phyloP scores from a whole-genome alignment of 2,888 invertebrate genomes.

The Drosophila meridiana region DNA sequence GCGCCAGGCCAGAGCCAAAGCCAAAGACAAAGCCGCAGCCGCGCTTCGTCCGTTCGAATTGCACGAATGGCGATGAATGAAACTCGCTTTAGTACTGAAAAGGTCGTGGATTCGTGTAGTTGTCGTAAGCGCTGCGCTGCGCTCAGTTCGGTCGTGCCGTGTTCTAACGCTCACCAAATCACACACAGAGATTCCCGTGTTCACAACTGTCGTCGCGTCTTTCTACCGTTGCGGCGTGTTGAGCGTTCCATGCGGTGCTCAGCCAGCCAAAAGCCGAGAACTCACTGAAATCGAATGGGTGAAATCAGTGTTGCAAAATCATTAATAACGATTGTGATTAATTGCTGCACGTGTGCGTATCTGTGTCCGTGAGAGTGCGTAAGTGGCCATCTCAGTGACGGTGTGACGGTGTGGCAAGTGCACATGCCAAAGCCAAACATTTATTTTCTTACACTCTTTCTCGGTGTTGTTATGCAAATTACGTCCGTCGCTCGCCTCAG shows the following conservation, averaged over 20 bases:
- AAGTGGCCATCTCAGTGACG: slow-evolving; percentile 17
- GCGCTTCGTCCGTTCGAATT: slow-evolving; percentile 40
- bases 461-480: slow-evolving; percentile 73
- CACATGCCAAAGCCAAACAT: slow-evolving; percentile 60
- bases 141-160: slow-evolving; percentile 49
- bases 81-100: slow-evolving; percentile 84
- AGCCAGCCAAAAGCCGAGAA: slow-evolving; percentile 5
- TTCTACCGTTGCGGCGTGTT: slow-evolving; percentile 13
- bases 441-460: slow-evolving; percentile 43
- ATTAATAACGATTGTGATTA: slow-evolving; percentile 54
- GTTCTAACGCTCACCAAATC: slow-evolving; percentile 37
- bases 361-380: slow-evolving; percentile 1
- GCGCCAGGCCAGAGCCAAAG: slow-evolving; percentile 14
- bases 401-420: slow-evolving; percentile 29
- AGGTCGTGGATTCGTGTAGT: slow-evolving; percentile 85
- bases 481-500: slow-evolving; percentile 53
- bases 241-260: slow-evolving; percentile 9
- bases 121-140: slow-evolving; percentile 66
- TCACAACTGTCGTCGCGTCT: slow-evolving; percentile 44
- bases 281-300: slow-evolving; percentile 43
- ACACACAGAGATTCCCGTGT: slow-evolving; percentile 33
- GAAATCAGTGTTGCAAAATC: slow-evolving; percentile 45
- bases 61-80: slow-evolving; percentile 78
- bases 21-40: slow-evolving; percentile 27
- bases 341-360: slow-evolving; percentile 44